Conservation (phyloP, 1,140 invertebrate genomes). For the Magallana gigas region DNA sequence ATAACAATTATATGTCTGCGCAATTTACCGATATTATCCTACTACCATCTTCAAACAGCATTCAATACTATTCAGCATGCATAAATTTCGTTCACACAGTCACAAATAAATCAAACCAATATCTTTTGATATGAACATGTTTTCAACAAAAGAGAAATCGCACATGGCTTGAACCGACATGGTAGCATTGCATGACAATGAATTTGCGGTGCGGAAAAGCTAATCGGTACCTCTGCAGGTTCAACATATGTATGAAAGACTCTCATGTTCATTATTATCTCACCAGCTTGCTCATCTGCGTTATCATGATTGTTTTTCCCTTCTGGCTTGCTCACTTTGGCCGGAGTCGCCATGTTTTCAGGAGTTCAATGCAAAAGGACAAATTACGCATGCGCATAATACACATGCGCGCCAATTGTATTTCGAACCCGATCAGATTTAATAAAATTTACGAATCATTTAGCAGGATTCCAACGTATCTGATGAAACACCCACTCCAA, state of each 20-base stretch:
- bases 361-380: slow-evolving; percentile 68
- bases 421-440: slow-evolving; percentile 22
- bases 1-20: neutral
- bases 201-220: neutral
- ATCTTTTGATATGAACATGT: neutral
- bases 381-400: slow-evolving; percentile 66
- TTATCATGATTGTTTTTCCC: slow-evolving; percentile 77
- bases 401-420: slow-evolving; percentile 53
- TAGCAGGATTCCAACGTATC: neutral
- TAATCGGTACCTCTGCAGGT: neutral
- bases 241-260: neutral
- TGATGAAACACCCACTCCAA: neutral
- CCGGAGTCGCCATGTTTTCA: slow-evolving; percentile 76
- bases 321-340: slow-evolving; percentile 74
- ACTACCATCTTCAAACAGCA: too few relatives aligned
- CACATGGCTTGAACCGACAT: slow-evolving; percentile 42
- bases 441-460: neutral
- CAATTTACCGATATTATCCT: too few relatives aligned
- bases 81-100: too few relatives aligned
- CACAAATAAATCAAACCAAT: neutral
- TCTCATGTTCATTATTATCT: slow-evolving; percentile 29
- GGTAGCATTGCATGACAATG: slow-evolving; percentile 1
- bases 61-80: neutral
- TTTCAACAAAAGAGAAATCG: slow-evolving; percentile 38
- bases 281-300: slow-evolving; percentile 75